A percentile compares a stretch with the other conserved stretches of the same genome.
Evolutionary conservation across 1,140 invertebrate species (phyloP).

Genomic region (Zaprionus lachaisei): DNA sequence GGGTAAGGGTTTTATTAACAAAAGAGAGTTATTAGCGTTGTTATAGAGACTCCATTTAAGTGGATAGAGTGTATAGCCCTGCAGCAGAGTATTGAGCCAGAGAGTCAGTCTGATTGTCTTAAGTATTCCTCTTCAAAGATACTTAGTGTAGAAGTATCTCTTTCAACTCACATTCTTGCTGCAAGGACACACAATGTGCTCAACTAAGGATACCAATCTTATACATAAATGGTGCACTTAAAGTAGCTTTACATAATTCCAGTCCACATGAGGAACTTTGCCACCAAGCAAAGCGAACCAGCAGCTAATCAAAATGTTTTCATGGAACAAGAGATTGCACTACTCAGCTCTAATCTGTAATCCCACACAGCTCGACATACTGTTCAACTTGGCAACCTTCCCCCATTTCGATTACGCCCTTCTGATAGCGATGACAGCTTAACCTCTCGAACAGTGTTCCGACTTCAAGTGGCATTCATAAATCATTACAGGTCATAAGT

Average conservation of each 20-base stretch:
- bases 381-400: not conserved
- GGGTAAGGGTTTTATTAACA: not conserved
- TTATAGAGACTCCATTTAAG: not conserved
- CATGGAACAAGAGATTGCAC: not conserved
- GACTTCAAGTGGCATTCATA: conserved; percentile 12
- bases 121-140: too few species aligned
- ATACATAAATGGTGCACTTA: not conserved
- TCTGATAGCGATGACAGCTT: not conserved
- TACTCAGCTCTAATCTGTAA: not conserved
- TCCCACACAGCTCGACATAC: not conserved
- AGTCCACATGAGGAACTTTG: not conserved
- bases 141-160: too few species aligned
- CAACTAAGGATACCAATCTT: not conserved
- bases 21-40: not conserved
- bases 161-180: not conserved
- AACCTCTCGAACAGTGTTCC: conserved; percentile 3
- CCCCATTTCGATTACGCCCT: not conserved
- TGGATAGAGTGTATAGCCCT: not conserved
- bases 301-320: not conserved
- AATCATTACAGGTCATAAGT: conserved; percentile 22
- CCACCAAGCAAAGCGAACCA: not conserved
- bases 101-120: not conserved
- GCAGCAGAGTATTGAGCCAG: not conserved
- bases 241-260: not conserved
- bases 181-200: not conserved